Evolutionary conservation across 2,797 vertebrate genomes (phyloP).

Genomic region (Hirundo rustica): DNA sequence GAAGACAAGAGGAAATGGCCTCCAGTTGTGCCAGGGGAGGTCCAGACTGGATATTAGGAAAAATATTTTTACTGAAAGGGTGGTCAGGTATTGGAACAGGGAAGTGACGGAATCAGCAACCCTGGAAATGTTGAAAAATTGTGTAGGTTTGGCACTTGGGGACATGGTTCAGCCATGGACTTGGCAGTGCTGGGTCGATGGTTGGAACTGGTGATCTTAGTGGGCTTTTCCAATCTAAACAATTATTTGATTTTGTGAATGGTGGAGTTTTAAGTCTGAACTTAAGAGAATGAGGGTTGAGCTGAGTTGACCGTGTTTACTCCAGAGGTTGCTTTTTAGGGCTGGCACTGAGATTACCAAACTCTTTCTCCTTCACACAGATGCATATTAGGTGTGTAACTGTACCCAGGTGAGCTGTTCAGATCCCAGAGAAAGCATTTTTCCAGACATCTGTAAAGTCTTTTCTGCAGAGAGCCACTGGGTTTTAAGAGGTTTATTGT

Average conservation of each 20-base stretch:
- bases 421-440: not conserved
- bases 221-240: not conserved
- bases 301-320: not conserved
- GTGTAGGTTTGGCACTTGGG: not conserved
- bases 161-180: not conserved
- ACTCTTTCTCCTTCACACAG: not conserved
- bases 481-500: not conserved
- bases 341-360: not conserved
- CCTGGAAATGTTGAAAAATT: not conserved
- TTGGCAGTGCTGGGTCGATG: not conserved
- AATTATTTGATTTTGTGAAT: not conserved
- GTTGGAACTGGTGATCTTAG: not conserved
- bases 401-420: not conserved
- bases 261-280: not conserved
- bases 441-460: not conserved
- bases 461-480: not conserved
- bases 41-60: not conserved
- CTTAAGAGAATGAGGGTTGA: not conserved
- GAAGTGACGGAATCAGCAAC: not conserved
- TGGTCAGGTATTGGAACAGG: not conserved
- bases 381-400: not conserved
- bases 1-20: not conserved
- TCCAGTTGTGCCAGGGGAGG: not conserved
- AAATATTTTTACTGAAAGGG: not conserved
- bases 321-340: not conserved